phyloP scores from a whole-genome alignment of 1,140 invertebrate species.

The Phenacoccus solenopsis region DNA sequence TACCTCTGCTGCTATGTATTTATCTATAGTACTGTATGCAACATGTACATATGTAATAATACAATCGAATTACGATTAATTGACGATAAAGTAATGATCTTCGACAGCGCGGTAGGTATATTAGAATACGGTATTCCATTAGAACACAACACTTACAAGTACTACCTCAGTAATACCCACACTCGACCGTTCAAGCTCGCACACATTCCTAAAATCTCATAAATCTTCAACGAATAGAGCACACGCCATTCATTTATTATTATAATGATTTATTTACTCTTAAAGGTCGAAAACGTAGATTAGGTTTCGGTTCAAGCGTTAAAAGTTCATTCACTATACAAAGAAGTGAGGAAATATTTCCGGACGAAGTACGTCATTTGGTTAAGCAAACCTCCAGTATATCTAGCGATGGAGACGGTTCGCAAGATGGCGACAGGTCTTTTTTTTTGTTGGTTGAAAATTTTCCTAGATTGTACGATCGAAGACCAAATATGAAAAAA shows the following conservation, averaged over 20 bases:
- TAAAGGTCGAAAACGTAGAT: constrained; percentile 80
- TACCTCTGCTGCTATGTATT: too few relatives aligned
- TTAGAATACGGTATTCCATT: too few relatives aligned
- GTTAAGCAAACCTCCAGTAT: constrained; percentile 73
- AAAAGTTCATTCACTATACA: constrained; percentile 90
- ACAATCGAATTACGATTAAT: too few relatives aligned
- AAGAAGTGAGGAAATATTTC: constrained; percentile 87
- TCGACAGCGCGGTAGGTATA: too few relatives aligned
- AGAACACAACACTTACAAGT: too few relatives aligned
- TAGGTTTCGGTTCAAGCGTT: constrained; percentile 87
- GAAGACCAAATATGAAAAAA: background rate
- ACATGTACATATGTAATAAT: too few relatives aligned
- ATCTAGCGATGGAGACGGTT: constrained; percentile 82
- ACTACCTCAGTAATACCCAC: too few relatives aligned
- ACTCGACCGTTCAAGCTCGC: too few relatives aligned
- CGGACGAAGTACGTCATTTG: constrained; percentile 61
- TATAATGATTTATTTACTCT: constrained; percentile 15
- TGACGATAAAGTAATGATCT: too few relatives aligned
- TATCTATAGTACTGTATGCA: too few relatives aligned
- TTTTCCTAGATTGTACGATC: background rate
- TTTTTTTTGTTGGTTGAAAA: constrained; percentile 20
- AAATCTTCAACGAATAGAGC: too few relatives aligned
- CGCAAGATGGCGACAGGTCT: constrained; percentile 65
- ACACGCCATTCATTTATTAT: background rate
- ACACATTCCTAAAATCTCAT: too few relatives aligned